Conservation (phyloP, 30 jellyfish, hydroid and myxozoan genomes). For the Hydra vulgaris region DNA sequence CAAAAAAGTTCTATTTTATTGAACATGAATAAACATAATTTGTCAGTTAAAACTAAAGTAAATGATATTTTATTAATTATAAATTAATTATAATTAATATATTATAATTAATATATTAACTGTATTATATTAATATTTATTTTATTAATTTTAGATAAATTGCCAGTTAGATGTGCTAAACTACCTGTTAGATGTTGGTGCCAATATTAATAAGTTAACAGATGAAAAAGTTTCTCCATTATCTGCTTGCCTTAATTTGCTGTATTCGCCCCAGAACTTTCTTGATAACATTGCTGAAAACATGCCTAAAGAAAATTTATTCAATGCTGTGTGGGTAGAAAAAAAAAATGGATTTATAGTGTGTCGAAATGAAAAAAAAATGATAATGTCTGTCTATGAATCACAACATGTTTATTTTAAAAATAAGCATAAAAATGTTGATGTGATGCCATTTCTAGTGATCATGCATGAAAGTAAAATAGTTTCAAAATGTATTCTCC, state of each 20-base stretch:
- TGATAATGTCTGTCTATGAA: slow-evolving; percentile 56
- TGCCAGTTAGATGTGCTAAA: slow-evolving; percentile 73
- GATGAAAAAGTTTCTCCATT: slow-evolving; percentile 75
- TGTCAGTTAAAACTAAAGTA: no score
- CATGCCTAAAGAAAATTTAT: slow-evolving; percentile 66
- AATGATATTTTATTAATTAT: no score
- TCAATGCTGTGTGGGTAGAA: slow-evolving; percentile 70
- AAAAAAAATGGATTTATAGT: slow-evolving; percentile 47
- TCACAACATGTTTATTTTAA: slow-evolving; percentile 12
- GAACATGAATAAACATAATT: no score
- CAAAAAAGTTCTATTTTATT: no score
- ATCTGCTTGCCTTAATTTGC: slow-evolving; percentile 83
- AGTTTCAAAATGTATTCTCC: not conserved
- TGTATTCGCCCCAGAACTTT: slow-evolving; percentile 57
- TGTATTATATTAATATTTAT: no score
- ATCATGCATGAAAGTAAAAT: not conserved
- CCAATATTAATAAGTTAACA: slow-evolving; percentile 60
- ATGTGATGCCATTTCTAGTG: no score
- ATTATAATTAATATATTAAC: no score
- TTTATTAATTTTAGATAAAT: slow-evolving; percentile 42
- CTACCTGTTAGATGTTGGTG: slow-evolving; percentile 78
- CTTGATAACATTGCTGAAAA: slow-evolving; percentile 72
- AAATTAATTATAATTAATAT: no score
- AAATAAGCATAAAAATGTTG: not conserved
- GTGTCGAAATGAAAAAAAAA: slow-evolving; percentile 61